Percentiles rank a stretch among this genome's conserved stretches.
Conservation (phyloP, 2,888 invertebrate species). For the Oscheius myriophilus region DNA sequence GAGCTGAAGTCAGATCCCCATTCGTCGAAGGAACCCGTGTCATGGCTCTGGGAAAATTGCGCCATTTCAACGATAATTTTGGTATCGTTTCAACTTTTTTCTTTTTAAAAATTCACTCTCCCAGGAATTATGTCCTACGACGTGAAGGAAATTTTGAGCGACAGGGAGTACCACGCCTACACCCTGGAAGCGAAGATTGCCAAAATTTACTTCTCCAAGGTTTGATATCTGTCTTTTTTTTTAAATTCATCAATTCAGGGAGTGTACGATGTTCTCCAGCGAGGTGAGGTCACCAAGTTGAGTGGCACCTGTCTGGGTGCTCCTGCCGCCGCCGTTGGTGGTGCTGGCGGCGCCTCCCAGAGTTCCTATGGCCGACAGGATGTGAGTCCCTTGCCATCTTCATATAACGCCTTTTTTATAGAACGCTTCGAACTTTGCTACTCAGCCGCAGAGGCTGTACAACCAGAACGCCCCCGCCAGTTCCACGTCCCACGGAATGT, state of each 20-base stretch:
- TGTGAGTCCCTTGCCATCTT: not conserved
- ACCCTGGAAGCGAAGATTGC: conserved; percentile 26
- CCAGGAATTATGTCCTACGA: conserved; percentile 26
- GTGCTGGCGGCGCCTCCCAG: not conserved
- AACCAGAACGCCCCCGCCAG: not conserved
- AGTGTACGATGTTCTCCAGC: conserved; percentile 1
- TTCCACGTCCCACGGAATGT: conserved; percentile 8
- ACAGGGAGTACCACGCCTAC: conserved; percentile 25
- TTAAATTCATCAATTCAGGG: not conserved
- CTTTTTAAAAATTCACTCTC: conserved; percentile 1
- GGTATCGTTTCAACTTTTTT: conserved; percentile 13
- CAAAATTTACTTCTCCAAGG: conserved; percentile 29
- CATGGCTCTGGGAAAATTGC: conserved; percentile 24
- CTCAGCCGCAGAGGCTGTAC: conserved; percentile 9
- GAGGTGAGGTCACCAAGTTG: not conserved
- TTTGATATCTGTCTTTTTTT: not conserved
- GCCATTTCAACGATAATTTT: conserved; percentile 14
- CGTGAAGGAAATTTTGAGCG: conserved; percentile 14
- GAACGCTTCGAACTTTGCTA: not conserved
- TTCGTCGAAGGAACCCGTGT: conserved; percentile 26
- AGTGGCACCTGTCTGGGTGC: conserved; percentile 6
- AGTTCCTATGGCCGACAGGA: not conserved
- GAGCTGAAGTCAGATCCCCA: not conserved
- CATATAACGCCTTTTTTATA: not conserved
- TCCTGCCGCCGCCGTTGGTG: not conserved